Evolutionary conservation across 2,888 invertebrate species (phyloP), one percentile per base, ranked within the genome.

Genomic region (Dasypogon diadema): DNA sequence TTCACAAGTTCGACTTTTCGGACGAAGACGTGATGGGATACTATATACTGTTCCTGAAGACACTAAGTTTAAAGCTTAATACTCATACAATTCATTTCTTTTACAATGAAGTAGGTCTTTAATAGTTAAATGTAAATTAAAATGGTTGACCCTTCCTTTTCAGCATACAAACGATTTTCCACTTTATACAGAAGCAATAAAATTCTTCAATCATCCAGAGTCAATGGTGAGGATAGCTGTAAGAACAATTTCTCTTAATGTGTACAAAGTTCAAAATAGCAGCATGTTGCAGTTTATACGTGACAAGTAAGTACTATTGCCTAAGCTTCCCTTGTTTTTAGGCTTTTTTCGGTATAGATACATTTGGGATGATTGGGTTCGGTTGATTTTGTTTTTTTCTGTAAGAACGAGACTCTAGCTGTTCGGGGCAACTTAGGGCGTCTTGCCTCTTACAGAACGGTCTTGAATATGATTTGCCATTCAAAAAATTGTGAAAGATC

Each of bases 11-110:
- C 89, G 99, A 99, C 87, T 98, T 99, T 85, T 97, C 97, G 2
- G 99, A 99, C 87, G 99, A 99, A 87, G 99, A 99, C 89, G 98
- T 99, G 60, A 98, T 99, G 97, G 98, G 99, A 1, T 99, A 99
- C 87, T 99, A 99, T 87, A 99, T 99, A 84, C 97, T 99, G 65
- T 99, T 99, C 86, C 88, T 99, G 80, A 99, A 99, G 87, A 99
- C 99, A 0, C 88, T 99, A 73, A 99, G 99, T 81, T 89, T 99
- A 75, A 99, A 99, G 87, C 88, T 99, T 70, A 99, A 99, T 88
- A 92, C 94, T 79, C 97, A 99, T 84, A 99, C 99, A 1, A 98
- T 99, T 83, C 99, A 99, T 87, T 99, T 99, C 88, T 99, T 99
- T 88, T 99, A 98, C 86, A 99, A 99, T 88, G 99, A 99, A 82